These are phyloP conservation scores for Onthophagus taurus DNA, from an alignment of 1,140 invertebrate genomes.

Conservation along the genomic window DNA sequence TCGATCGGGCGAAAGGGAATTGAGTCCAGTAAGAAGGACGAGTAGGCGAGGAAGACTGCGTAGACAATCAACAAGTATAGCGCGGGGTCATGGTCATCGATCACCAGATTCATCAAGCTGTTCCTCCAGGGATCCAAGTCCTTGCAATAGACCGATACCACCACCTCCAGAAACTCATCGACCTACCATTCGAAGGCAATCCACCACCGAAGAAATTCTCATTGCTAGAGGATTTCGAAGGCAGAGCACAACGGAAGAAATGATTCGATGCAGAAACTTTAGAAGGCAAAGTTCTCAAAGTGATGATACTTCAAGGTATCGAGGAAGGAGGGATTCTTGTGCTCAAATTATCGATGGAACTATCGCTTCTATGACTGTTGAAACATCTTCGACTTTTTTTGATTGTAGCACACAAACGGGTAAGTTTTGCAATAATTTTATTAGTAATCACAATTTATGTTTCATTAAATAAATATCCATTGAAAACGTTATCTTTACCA, in stretches of 20 bases:
- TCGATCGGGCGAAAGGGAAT: slow-evolving; percentile 58
- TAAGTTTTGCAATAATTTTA: too few relatives aligned
- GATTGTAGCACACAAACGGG: slow-evolving; percentile 89
- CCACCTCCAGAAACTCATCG: slow-evolving; percentile 43
- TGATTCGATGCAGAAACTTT: slow-evolving; percentile 83
- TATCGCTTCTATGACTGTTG: slow-evolving; percentile 85
- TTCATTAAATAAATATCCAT: too few relatives aligned
- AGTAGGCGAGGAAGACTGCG: slow-evolving; percentile 54
- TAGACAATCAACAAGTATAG: slow-evolving; percentile 71
- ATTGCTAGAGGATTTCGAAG: slow-evolving; percentile 80
- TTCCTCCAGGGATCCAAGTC: slow-evolving; percentile 61
- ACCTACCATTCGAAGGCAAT: slow-evolving; percentile 71
- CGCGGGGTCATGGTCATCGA: slow-evolving; percentile 41
- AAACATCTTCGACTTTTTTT: slow-evolving; percentile 84
- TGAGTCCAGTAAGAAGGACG: slow-evolving; percentile 57
- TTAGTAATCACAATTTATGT: too few relatives aligned
- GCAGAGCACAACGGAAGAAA: slow-evolving; percentile 85
- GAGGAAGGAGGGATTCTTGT: slow-evolving; percentile 74
- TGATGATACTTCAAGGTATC: slow-evolving; percentile 63
- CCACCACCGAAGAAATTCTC: slow-evolving; percentile 83
- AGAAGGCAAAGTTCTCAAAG: slow-evolving; percentile 70
- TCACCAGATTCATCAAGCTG: slow-evolving; percentile 69
- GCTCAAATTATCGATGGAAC: slow-evolving; percentile 87
- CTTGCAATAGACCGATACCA: slow-evolving; percentile 47
- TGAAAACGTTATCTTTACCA: too few relatives aligned